Percentiles rank a stretch among this genome's conserved stretches.
Conservation (phyloP, 2,797 vertebrate species). For the Mycteria americana region DNA sequence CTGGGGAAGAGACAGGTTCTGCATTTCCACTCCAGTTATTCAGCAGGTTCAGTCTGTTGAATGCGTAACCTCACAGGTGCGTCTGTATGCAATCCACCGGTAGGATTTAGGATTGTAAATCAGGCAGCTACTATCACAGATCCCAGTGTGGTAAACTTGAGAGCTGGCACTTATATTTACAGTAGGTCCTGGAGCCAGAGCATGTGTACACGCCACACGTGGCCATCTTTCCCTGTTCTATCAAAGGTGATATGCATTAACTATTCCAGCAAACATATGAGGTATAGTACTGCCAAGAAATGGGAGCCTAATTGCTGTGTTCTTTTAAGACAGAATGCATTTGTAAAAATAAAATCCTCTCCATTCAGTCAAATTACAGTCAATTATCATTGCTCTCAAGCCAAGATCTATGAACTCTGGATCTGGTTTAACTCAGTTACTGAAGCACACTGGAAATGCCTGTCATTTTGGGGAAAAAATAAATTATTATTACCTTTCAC, state of each 20-base stretch:
- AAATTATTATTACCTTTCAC: not conserved
- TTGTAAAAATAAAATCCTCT: not conserved
- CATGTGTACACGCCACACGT: rapidly evolving
- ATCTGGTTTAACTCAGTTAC: not conserved
- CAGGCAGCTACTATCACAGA: not conserved
- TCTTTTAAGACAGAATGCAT: not conserved
- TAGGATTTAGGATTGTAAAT: not conserved
- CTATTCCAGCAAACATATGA: not conserved
- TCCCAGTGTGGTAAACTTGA: not conserved
- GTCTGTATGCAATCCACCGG: not conserved
- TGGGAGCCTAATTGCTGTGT: not conserved
- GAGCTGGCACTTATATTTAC: not conserved
- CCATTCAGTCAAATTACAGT: not conserved
- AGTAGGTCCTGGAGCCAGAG: not conserved
- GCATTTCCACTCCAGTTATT: not conserved
- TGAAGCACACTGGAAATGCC: not conserved
- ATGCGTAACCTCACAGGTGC: not conserved
- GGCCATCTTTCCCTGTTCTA: not conserved
- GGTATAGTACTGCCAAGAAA: not conserved
- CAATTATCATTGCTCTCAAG: not conserved
- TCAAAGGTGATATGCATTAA: not conserved
- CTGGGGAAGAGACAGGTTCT: not conserved
- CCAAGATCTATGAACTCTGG: not conserved
- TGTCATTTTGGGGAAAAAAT: not conserved
- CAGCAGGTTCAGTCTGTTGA: not conserved